Evolutionary conservation across 1,140 invertebrate species (phyloP).

Genomic region (Drosophila hydei): DNA sequence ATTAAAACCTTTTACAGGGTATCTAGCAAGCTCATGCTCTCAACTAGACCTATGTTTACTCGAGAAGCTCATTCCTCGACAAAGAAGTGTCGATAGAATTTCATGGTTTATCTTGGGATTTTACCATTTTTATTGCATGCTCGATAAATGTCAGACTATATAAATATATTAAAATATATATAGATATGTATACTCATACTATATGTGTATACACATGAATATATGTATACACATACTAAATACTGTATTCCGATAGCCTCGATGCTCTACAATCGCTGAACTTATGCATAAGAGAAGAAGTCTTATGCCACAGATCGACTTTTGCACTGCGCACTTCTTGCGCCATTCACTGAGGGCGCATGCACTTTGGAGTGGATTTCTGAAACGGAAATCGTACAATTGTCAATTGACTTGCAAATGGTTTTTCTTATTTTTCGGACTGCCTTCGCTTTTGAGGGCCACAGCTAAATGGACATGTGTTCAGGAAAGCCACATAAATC

Average conservation of each 20-base stretch:
- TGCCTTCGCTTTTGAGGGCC: conserved; percentile 18
- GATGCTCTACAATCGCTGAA: background rate
- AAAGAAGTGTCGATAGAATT: background rate
- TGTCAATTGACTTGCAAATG: conserved; percentile 73
- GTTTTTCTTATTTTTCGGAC: conserved; percentile 21
- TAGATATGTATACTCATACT: background rate
- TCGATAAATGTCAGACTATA: conserved; percentile 5
- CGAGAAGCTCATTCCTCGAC: background rate
- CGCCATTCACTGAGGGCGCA: background rate
- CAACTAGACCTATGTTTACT: background rate
- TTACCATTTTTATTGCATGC: conserved; percentile 1
- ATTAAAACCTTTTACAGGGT: no score
- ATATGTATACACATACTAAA: background rate
- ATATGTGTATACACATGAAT: background rate
- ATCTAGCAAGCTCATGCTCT: background rate
- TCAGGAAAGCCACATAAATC: conserved; percentile 57
- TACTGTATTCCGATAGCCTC: background rate
- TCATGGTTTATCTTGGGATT: background rate
- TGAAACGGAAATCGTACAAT: conserved; percentile 71
- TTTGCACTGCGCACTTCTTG: background rate
- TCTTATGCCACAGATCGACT: background rate
- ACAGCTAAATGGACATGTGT: background rate
- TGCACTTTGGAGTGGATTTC: conserved; percentile 16
- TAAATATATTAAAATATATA: no score
- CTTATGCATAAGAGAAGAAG: conserved; percentile 1